These are phyloP conservation scores for Sipha maydis DNA, from an alignment of 2,888 invertebrate species.

Conservation along the genomic window DNA sequence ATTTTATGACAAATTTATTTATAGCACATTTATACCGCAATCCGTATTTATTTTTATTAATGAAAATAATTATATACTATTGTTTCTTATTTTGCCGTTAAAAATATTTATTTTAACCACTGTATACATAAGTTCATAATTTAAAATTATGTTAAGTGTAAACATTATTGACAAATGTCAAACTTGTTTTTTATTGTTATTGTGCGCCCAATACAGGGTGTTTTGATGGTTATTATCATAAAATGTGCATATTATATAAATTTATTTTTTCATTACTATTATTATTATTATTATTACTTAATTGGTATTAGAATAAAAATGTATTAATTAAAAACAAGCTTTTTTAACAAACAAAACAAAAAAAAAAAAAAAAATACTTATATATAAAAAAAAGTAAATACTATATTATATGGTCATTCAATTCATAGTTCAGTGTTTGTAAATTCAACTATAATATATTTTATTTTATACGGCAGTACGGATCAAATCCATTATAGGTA, in stretches of 20 bases:
- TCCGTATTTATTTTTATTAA: slow-evolving; percentile 24
- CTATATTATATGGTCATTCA: too few relatives aligned
- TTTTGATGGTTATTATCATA: slow-evolving; percentile 24
- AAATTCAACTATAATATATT: background rate
- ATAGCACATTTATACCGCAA: background rate
- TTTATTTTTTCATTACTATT: slow-evolving; percentile 31
- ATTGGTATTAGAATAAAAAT: slow-evolving; percentile 29
- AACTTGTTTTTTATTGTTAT: slow-evolving; percentile 36
- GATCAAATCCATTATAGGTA: too few relatives aligned
- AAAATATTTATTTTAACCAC: slow-evolving; percentile 28
- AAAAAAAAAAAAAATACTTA: background rate
- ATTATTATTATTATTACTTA: slow-evolving; percentile 38
- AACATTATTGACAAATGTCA: slow-evolving; percentile 27
- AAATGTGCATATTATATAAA: slow-evolving; percentile 15
- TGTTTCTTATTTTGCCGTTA: slow-evolving; percentile 6
- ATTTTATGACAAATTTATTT: background rate
- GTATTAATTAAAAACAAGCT: background rate
- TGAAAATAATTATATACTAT: slow-evolving; percentile 22
- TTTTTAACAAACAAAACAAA: background rate
- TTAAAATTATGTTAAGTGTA: slow-evolving; percentile 41
- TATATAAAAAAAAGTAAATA: background rate
- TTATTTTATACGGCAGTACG: too few relatives aligned
- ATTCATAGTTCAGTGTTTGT: too few relatives aligned
- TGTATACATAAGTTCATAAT: slow-evolving; percentile 13
- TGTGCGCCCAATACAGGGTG: slow-evolving; percentile 42